Conservation (phyloP, 1,140 invertebrate genomes). For the Lanistes nyassanus region DNA sequence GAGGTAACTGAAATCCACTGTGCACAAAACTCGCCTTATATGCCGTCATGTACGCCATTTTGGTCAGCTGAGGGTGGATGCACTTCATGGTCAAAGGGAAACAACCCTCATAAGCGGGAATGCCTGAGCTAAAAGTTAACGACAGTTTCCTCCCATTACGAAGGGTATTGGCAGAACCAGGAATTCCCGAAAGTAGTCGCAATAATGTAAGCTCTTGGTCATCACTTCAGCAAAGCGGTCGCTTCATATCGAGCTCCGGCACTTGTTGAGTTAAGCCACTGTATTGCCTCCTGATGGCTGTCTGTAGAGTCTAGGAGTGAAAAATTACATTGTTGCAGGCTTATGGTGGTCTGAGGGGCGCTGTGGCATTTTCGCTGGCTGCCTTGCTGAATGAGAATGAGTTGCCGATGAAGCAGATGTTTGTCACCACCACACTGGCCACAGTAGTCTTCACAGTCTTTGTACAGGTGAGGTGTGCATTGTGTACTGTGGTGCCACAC, state of each 20-base stretch:
- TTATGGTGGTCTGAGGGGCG: constrained; percentile 96
- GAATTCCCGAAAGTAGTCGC: too few relatives aligned
- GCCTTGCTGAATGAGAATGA: constrained; percentile 81
- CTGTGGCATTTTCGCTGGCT: constrained; percentile 97
- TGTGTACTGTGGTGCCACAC: background rate
- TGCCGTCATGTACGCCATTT: too few relatives aligned
- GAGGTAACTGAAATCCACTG: too few relatives aligned
- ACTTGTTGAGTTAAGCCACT: too few relatives aligned
- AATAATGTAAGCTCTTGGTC: background rate
- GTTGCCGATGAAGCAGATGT: constrained; percentile 76
- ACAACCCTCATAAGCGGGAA: too few relatives aligned
- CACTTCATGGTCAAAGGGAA: background rate
- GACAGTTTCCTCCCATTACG: too few relatives aligned
- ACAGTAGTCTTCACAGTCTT: constrained; percentile 74
- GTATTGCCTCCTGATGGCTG: background rate
- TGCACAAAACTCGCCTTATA: too few relatives aligned
- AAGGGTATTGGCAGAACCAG: too few relatives aligned
- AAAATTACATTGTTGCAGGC: constrained; percentile 70
- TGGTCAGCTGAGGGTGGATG: background rate
- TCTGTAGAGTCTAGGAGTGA: background rate
- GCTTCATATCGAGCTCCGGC: too few relatives aligned
- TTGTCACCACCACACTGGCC: constrained; percentile 96
- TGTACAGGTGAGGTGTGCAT: constrained; percentile 52
- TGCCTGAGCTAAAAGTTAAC: too few relatives aligned
- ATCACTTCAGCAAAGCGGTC: background rate